These are phyloP conservation scores for Hyposoter dolosus DNA, from an alignment of 2,888 invertebrate genomes.

Conservation along the genomic window DNA sequence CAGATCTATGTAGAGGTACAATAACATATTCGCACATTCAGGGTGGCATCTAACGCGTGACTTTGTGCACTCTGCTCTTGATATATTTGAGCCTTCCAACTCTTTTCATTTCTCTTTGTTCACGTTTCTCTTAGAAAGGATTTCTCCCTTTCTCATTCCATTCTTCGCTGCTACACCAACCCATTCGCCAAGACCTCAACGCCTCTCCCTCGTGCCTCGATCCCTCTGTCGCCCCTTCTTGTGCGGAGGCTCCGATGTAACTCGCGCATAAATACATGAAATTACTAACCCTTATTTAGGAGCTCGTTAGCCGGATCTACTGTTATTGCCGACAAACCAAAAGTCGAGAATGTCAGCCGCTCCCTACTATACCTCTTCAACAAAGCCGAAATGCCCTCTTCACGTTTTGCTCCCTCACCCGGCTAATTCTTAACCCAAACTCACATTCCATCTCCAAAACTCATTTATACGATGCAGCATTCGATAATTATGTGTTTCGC, in stretches of 20 bases:
- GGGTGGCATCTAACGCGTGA: constrained; percentile 49
- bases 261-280: constrained; percentile 85
- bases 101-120: constrained; percentile 49
- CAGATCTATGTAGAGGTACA: constrained; percentile 65
- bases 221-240: constrained; percentile 26
- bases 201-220: constrained; percentile 12
- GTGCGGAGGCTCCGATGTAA: constrained; percentile 75
- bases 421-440: constrained; percentile 43
- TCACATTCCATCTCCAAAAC: constrained; percentile 28
- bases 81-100: constrained; percentile 27
- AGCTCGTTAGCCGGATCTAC: constrained; percentile 84
- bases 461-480: not conserved
- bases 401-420: constrained; percentile 33
- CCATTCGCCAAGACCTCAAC: constrained; percentile 13
- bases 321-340: constrained; percentile 82
- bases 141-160: constrained; percentile 49
- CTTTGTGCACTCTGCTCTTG: constrained; percentile 39
- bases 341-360: constrained; percentile 66
- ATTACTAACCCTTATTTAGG: constrained; percentile 84
- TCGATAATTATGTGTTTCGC: constrained; percentile 29
- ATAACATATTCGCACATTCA: constrained; percentile 53
- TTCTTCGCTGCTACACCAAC: constrained; percentile 32
- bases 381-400: constrained; percentile 22
- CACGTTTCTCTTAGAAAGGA: constrained; percentile 39
- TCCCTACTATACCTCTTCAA: constrained; percentile 28